Percentiles rank a stretch among this genome's conserved stretches.
phyloP scores from a whole-genome alignment of 2,888 invertebrate genomes.

The Erebia palarica region DNA sequence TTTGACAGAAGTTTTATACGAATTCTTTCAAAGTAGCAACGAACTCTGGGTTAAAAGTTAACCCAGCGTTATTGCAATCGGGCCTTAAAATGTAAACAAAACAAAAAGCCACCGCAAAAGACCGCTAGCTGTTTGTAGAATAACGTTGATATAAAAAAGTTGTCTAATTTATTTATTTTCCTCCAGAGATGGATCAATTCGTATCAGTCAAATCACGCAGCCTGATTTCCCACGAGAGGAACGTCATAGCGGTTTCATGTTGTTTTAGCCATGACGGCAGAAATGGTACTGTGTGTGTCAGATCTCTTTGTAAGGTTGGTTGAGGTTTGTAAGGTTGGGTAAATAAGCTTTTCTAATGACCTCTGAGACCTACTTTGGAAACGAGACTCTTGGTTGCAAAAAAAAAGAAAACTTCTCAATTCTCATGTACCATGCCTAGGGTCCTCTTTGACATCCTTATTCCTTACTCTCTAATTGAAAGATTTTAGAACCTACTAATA shows the following conservation, averaged over 20 bases:
- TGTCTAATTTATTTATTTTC: constrained; percentile 18
- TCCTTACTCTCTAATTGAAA: no score
- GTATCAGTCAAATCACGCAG: constrained; percentile 36
- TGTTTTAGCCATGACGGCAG: constrained; percentile 9
- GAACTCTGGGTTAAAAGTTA: no score
- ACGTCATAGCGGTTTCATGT: constrained; percentile 11
- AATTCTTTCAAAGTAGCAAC: no score
- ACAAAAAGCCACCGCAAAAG: not conserved
- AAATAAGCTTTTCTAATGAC: constrained; percentile 6
- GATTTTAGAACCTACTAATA: not conserved
- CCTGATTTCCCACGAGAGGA: constrained; percentile 37
- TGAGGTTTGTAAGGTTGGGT: not conserved
- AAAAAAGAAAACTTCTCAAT: not conserved
- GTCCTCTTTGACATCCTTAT: no score
- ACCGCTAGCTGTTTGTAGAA: not conserved
- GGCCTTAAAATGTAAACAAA: not conserved
- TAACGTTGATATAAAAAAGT: constrained; percentile 5
- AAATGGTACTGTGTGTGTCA: not conserved
- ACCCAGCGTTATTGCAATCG: no score
- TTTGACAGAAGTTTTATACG: no score
- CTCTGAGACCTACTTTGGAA: not conserved
- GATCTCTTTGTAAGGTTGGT: not conserved
- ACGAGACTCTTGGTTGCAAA: not conserved
- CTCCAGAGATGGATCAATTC: constrained; percentile 25
- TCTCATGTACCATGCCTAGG: not conserved